Base-by-base conservation (phyloP, 1,140 invertebrate species). In the Cotesia vestalis region DNA sequence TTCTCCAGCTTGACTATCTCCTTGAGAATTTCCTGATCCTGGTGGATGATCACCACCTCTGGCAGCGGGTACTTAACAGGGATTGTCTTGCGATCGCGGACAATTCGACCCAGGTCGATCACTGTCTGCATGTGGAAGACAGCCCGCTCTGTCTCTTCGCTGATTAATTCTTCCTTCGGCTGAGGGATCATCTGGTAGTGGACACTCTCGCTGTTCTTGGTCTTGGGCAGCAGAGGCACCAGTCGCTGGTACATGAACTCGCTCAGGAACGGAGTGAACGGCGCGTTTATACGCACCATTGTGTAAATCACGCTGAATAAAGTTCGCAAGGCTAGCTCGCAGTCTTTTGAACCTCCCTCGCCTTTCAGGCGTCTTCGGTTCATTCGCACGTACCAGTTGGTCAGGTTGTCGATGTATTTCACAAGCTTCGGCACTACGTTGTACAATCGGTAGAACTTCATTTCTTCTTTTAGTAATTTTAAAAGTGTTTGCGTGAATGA, bases 321-420 rank as follows among this genome's bases (percentile, higher is more conserved):
- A 0, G 97, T 97, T 71, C 94, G 92, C 35, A 99, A 84, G 0
- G 97, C 96, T 57, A 92, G 87, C 62, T 91, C 88, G 80, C 96
- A 96, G 80, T 99, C 97, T 12, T 90, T 87, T 14, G 90, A 87
- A 34, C 91, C 90, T 76, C 86, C 87, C 81, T 99, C 96, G 75
- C 96, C 96, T 87, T 96, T 98, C 52, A 99, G 90, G 60, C 98
- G 90, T 79, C 93, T 94, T 66, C 98, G 90, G 84, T 99, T 99
- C 91, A 99, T 95, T 70, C 98, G 90, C 6, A 99, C 96, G 83
- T 99, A 99, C 96, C 97, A 99, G 84, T 99, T 99, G 4, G 97
- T 99, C 3, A 99, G 89, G 81, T 98, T 95, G 80, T 99, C 97
- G 76, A 99, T 96, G 84, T 97, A 99, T 83, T 97, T 97, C 0